Evolutionary conservation across 2,113 vertebrate genomes (phyloP).

Genomic region (Tricholaema leucomelas): DNA sequence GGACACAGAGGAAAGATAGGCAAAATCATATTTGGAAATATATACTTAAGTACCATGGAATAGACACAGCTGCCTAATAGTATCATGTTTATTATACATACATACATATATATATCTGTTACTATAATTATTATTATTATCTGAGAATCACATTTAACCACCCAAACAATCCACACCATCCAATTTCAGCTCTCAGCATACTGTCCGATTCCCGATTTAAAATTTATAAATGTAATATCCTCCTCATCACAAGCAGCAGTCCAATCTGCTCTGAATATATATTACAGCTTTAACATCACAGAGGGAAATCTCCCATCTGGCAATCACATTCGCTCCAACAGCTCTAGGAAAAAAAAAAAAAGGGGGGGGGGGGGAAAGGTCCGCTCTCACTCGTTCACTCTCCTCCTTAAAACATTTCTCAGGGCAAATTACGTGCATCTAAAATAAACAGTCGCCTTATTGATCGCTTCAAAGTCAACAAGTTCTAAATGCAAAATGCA

Average conservation of each 20-base stretch:
- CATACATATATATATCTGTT: slow-evolving; percentile 50
- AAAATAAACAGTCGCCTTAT: slow-evolving; percentile 85
- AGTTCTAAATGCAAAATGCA: slow-evolving; percentile 83
- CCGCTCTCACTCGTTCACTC: slow-evolving; percentile 61
- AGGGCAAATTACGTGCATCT: slow-evolving; percentile 85
- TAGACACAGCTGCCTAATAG: slow-evolving; percentile 44
- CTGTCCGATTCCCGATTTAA: slow-evolving; percentile 85
- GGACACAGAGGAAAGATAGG: neutral
- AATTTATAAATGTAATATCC: slow-evolving; percentile 92
- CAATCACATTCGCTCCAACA: slow-evolving; percentile 87
- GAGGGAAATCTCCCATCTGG: slow-evolving; percentile 88
- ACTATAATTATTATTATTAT: slow-evolving; percentile 70
- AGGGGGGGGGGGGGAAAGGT: no score
- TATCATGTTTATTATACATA: slow-evolving; percentile 59
- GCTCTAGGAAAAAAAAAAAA: slow-evolving; percentile 70
- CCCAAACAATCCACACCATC: slow-evolving; percentile 74
- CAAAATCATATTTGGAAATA: slow-evolving; percentile 47
- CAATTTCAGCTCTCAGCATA: slow-evolving; percentile 82
- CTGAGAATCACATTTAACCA: slow-evolving; percentile 75
- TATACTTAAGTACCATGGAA: slow-evolving; percentile 50
- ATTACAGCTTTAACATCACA: slow-evolving; percentile 91
- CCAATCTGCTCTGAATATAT: slow-evolving; percentile 93
- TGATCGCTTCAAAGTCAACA: slow-evolving; percentile 84
- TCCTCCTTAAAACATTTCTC: slow-evolving; percentile 83
- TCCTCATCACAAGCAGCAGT: slow-evolving; percentile 86